A percentile compares a stretch with the other conserved stretches of the same genome.
These are phyloP conservation scores for Gadopsis bispinosus DNA, from an alignment of 2,797 vertebrate genomes.

Conservation along the genomic window DNA sequence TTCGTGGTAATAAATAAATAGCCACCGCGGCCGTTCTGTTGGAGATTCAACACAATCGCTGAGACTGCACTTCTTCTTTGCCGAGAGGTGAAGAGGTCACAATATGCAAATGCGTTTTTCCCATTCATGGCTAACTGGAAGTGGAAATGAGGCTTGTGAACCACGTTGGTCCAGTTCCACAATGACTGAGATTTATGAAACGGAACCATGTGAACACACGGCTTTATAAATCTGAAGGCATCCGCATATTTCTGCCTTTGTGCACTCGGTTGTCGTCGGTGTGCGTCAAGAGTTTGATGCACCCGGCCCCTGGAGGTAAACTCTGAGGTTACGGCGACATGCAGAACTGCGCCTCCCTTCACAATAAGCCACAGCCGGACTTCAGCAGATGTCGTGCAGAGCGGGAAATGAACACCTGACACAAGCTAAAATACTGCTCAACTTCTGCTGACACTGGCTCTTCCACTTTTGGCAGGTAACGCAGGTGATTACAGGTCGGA, in stretches of 20 bases:
- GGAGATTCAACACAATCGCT: no score
- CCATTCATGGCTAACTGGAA: no score
- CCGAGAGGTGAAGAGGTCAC: no score
- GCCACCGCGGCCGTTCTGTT: no score
- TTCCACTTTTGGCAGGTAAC: neutral
- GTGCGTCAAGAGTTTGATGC: neutral
- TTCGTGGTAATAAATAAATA: no score
- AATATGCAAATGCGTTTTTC: no score
- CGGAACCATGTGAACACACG: no score
- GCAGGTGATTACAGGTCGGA: neutral
- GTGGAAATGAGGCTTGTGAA: no score
- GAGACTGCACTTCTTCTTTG: no score
- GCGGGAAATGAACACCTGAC: slow-evolving; percentile 13
- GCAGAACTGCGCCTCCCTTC: slow-evolving; percentile 13
- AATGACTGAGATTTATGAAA: no score
- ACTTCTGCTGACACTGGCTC: slow-evolving; percentile 3
- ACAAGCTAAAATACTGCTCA: neutral
- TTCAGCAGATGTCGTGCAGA: slow-evolving; percentile 4
- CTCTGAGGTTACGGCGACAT: neutral
- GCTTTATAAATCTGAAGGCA: neutral
- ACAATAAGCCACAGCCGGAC: slow-evolving; percentile 17
- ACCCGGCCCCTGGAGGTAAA: slow-evolving; percentile 1
- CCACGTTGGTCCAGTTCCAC: no score
- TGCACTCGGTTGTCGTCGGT: neutral
- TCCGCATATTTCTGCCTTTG: neutral